A percentile compares a stretch with the other conserved stretches of the same genome.
Evolutionary conservation across 1,140 invertebrate species (phyloP).

Genomic region (Spodoptera litura): DNA sequence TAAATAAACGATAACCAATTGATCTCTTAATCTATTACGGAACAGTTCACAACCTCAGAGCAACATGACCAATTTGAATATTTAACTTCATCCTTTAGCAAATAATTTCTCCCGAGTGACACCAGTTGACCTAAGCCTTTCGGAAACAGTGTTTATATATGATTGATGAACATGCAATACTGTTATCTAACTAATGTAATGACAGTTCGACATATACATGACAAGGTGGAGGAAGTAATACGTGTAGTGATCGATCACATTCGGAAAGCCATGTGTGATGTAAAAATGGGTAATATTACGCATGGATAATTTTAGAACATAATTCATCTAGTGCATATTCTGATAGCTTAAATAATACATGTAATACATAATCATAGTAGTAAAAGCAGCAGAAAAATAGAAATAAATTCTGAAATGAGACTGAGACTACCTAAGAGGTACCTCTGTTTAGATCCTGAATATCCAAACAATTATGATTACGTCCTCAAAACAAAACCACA

Average conservation of each 20-base stretch:
- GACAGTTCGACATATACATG: conserved; percentile 49
- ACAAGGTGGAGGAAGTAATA: conserved; percentile 3
- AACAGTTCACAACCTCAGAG: background rate
- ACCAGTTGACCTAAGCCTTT: conserved; percentile 26
- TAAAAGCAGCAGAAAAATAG: too few species aligned
- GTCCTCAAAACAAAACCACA: too few species aligned
- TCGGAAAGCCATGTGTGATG: conserved; percentile 19
- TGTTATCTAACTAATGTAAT: conserved; percentile 48
- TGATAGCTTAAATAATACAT: too few species aligned
- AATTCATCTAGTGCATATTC: background rate
- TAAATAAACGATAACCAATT: too few species aligned
- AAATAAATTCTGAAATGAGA: too few species aligned
- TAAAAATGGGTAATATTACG: conserved; percentile 16
- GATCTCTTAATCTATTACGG: background rate
- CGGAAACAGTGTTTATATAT: conserved; percentile 25
- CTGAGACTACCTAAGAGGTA: too few species aligned
- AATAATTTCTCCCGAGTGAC: conserved; percentile 43
- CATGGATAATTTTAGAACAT: conserved; percentile 23
- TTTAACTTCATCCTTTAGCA: conserved; percentile 15
- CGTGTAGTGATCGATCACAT: conserved; percentile 31
- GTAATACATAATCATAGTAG: too few species aligned
- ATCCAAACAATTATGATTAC: too few species aligned
- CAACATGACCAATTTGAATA: conserved; percentile 14
- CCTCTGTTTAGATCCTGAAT: too few species aligned
- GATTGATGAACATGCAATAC: conserved; percentile 41